Percentiles rank a stretch among this genome's conserved stretches.
Evolutionary conservation across 2,888 invertebrate species (phyloP).

Genomic region (Allacma fusca): DNA sequence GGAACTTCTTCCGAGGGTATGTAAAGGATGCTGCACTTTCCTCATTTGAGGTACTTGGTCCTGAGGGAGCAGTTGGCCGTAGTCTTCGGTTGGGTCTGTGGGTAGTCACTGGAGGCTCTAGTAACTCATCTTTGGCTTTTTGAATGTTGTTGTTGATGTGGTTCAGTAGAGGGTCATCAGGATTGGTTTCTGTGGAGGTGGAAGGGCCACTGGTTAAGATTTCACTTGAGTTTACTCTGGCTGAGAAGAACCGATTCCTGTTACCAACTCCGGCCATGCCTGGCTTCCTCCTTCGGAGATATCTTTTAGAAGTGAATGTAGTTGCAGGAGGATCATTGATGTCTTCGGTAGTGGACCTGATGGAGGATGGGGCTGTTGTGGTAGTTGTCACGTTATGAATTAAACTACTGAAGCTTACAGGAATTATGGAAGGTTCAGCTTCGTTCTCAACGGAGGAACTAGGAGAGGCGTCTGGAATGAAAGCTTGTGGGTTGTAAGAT

Average conservation of each 20-base stretch:
- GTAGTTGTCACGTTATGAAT: neutral
- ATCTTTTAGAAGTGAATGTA: conserved; percentile 34
- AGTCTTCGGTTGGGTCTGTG: conserved; percentile 34
- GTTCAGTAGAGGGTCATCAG: neutral
- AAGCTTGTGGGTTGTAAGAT: neutral
- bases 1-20: conserved; percentile 14
- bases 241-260: conserved; percentile 48
- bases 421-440: neutral
- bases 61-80: neutral
- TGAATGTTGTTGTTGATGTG: conserved; percentile 1
- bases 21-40: conserved; percentile 34
- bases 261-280: neutral
- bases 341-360: neutral
- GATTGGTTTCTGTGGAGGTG: neutral
- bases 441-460: neutral
- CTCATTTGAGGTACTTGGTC: conserved; percentile 1
- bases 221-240: conserved; percentile 44
- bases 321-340: conserved; percentile 11
- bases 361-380: neutral
- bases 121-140: neutral
- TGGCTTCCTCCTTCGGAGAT: conserved; percentile 17
- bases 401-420: neutral
- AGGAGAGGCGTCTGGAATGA: neutral
- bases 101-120: conserved; percentile 41
- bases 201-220: neutral